Conservation (phyloP, 2,113 vertebrate genomes). For the Oncorhynchus kisutch region DNA sequence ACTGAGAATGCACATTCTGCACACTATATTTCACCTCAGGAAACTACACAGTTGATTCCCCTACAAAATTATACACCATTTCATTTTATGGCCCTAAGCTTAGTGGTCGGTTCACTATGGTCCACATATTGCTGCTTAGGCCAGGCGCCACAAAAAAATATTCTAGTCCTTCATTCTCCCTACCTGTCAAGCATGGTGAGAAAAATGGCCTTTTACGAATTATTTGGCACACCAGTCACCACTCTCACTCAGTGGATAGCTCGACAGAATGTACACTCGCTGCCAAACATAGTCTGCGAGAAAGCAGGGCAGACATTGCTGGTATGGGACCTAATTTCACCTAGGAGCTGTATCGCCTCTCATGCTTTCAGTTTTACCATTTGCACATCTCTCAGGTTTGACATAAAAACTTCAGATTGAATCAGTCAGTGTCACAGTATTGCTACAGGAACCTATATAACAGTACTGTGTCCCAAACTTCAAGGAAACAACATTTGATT, state of each 20-base stretch:
- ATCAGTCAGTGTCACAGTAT: neutral
- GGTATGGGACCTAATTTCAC: neutral
- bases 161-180: neutral
- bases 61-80: neutral
- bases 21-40: neutral
- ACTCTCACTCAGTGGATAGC: neutral
- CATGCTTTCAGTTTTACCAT: neutral
- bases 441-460: neutral
- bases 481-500: neutral
- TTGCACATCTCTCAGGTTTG: neutral
- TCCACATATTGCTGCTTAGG: conserved; percentile 1
- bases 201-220: conserved; percentile 2
- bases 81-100: neutral
- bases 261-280: neutral
- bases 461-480: neutral
- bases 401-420: neutral
- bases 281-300: neutral
- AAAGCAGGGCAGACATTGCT: neutral
- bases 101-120: neutral
- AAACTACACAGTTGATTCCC: neutral
- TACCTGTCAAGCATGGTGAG: neutral
- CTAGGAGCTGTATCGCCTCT: neutral
- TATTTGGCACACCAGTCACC: neutral
- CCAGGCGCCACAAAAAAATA: conserved; percentile 4
- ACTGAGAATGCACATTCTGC: neutral